phyloP scores from a whole-genome alignment of 2,113 vertebrate genomes.

The Phrynosoma blainvillii region DNA sequence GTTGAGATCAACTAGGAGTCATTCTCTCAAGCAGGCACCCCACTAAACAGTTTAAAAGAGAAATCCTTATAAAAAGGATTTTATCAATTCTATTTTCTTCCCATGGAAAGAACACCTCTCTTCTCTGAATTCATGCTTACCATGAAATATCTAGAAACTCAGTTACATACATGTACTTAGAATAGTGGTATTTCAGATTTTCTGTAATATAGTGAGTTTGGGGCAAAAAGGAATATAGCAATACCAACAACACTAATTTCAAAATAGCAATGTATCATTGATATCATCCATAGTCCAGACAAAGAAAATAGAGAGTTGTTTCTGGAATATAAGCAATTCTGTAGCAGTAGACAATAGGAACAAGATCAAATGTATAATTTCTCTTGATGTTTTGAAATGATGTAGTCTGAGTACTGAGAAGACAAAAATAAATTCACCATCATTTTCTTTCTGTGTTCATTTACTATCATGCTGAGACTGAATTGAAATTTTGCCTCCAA shows the following conservation, averaged over 20 bases:
- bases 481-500: rapidly evolving
- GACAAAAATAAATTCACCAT: conserved; percentile 13
- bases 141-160: rapidly evolving
- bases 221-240: neutral
- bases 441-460: neutral
- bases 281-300: neutral
- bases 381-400: rapidly evolving
- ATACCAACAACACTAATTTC: conserved; percentile 11
- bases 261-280: neutral
- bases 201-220: neutral
- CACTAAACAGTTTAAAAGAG: neutral
- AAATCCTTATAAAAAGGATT: neutral
- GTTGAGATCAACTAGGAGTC: neutral
- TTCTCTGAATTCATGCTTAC: conserved; percentile 24
- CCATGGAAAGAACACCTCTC: neutral
- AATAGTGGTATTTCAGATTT: neutral
- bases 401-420: neutral
- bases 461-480: neutral
- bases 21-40: neutral
- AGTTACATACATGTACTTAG: neutral
- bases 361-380: neutral
- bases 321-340: neutral
- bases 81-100: neutral
- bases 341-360: rapidly evolving
- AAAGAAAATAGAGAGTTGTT: rapidly evolving